Conservation (phyloP, 2,113 vertebrate species). For the Pachyramphus minor region DNA sequence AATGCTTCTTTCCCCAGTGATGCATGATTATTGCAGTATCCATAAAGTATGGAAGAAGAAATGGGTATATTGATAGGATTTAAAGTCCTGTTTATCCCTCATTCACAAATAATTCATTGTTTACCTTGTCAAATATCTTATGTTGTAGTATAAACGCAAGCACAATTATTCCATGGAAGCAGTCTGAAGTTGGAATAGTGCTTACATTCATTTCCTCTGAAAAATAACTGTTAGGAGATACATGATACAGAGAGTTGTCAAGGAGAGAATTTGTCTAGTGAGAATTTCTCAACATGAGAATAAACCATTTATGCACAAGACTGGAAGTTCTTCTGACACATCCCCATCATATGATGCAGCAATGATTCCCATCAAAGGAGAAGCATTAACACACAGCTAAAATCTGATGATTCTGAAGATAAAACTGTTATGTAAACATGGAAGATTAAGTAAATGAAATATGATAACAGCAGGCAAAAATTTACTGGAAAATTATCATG, state of each 20-base stretch:
- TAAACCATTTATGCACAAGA: background rate
- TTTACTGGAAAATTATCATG: background rate
- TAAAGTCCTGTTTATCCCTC: background rate
- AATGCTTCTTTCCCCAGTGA: background rate
- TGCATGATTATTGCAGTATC: background rate
- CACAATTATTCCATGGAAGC: background rate
- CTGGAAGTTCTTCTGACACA: background rate
- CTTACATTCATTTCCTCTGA: background rate
- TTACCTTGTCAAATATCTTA: background rate
- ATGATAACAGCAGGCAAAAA: no score
- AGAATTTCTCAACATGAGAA: background rate
- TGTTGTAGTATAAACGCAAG: constrained; percentile 9
- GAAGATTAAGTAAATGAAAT: background rate
- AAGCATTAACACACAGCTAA: background rate
- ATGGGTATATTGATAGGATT: background rate
- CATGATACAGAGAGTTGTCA: background rate
- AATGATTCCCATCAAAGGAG: background rate
- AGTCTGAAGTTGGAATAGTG: background rate
- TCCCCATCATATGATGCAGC: background rate
- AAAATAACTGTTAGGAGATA: background rate
- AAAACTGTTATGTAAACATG: background rate
- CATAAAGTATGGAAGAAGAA: background rate
- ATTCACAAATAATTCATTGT: background rate
- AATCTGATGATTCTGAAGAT: background rate
- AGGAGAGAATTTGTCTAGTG: background rate